Evolutionary conservation across 2,797 vertebrate species (phyloP).

Genomic region (Enteromius paludinosus): DNA sequence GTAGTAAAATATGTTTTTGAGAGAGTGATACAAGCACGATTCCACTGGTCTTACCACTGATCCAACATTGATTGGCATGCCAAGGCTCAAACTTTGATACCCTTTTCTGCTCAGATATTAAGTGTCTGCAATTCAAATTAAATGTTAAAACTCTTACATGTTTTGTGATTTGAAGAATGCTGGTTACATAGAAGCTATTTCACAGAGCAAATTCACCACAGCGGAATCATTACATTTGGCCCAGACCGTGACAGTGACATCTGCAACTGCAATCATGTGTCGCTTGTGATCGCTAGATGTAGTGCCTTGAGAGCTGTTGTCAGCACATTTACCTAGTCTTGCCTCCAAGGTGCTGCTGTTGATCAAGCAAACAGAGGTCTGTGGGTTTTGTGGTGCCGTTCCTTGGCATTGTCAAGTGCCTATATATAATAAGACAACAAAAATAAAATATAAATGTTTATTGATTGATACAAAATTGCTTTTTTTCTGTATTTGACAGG

Average conservation of each 20-base stretch:
- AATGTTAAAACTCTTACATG: constrained; percentile 63
- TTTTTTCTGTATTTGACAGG: background rate
- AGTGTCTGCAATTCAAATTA: constrained; percentile 62
- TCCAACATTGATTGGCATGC: constrained; percentile 47
- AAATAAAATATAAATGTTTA: background rate
- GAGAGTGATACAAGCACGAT: constrained; percentile 53
- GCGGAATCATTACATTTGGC: constrained; percentile 43
- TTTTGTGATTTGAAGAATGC: constrained; percentile 51
- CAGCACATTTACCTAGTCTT: constrained; percentile 29
- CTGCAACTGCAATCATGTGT: constrained; percentile 26
- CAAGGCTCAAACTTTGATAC: constrained; percentile 30
- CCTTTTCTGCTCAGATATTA: constrained; percentile 61
- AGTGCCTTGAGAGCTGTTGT: constrained; percentile 16
- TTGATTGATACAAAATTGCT: too few species aligned
- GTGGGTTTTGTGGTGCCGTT: constrained; percentile 9
- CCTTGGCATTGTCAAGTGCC: constrained; percentile 43
- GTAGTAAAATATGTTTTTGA: constrained; percentile 45
- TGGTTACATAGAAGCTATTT: constrained; percentile 39
- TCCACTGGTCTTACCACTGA: constrained; percentile 48
- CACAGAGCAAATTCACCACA: constrained; percentile 56
- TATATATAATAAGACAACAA: constrained; percentile 63
- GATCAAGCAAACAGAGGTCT: constrained; percentile 15
- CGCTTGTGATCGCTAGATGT: constrained; percentile 22
- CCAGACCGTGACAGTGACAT: constrained; percentile 1
- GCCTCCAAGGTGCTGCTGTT: constrained; percentile 49